A percentile compares a stretch with the other conserved stretches of the same genome.
Conservation (phyloP, 2,113 vertebrate genomes). For the Melanotaenia duboulayi region DNA sequence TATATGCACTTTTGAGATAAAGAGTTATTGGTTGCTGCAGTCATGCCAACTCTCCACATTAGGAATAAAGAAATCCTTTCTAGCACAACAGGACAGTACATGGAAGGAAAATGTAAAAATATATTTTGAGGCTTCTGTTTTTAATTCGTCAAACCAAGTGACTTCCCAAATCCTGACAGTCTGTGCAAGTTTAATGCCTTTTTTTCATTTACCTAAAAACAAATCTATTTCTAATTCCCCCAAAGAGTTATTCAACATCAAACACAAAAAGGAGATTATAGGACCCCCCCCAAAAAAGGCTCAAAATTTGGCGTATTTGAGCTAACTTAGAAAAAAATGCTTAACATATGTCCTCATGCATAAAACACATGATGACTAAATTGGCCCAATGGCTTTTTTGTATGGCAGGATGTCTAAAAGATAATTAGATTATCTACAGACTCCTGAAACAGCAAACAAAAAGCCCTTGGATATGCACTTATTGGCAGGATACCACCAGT, state of each 20-base stretch:
- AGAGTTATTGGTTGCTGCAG: not conserved
- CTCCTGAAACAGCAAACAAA: not conserved
- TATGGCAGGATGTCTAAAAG: too few relatives aligned
- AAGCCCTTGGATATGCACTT: too few relatives aligned
- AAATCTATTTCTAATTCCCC: constrained; percentile 5
- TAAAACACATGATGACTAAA: too few relatives aligned
- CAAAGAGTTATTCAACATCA: not conserved
- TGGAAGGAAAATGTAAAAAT: not conserved
- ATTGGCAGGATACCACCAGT: too few relatives aligned
- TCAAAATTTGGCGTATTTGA: not conserved
- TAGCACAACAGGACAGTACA: not conserved
- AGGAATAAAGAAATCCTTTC: constrained; percentile 4
- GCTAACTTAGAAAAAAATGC: not conserved
- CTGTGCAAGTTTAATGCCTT: not conserved
- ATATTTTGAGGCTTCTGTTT: constrained; percentile 1
- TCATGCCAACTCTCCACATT: not conserved
- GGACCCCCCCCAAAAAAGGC: not conserved
- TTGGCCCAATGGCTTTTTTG: too few relatives aligned
- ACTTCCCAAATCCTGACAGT: constrained; percentile 4
- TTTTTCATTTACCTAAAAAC: not conserved
- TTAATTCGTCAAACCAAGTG: not conserved
- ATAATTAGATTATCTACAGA: not conserved
- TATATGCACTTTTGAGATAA: not conserved
- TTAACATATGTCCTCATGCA: not conserved
- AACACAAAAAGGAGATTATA: constrained; percentile 3